phyloP scores from a whole-genome alignment of 2,888 invertebrate species.

The Rhagium mordax region DNA sequence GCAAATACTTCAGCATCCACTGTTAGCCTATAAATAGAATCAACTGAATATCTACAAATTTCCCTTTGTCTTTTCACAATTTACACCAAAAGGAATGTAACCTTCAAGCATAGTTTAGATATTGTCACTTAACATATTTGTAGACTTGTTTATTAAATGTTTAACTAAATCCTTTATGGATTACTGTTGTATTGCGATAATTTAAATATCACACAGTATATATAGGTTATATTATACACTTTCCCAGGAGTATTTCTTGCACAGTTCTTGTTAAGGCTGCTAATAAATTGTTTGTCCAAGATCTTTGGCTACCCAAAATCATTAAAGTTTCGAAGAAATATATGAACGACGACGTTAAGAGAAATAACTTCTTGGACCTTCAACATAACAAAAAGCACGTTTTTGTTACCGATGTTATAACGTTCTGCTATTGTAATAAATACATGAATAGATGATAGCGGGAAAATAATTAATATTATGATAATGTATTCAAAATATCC shows the following conservation, averaged over 20 bases:
- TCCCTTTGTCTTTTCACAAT: no score
- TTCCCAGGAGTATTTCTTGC: neutral
- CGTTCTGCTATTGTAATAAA: neutral
- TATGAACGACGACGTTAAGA: neutral
- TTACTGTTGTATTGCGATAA: no score
- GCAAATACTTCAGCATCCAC: no score
- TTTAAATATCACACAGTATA: no score
- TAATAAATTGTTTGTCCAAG: neutral
- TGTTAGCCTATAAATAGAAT: no score
- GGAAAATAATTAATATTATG: neutral
- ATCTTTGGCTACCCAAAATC: neutral
- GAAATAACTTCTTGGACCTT: neutral
- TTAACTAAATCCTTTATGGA: no score
- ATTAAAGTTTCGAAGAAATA: neutral
- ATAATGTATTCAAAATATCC: neutral
- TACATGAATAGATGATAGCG: neutral
- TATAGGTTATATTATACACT: neutral
- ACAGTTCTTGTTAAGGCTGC: neutral
- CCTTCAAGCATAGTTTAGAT: no score
- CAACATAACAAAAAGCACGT: neutral
- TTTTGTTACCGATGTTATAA: neutral
- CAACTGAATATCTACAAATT: no score
- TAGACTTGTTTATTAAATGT: no score
- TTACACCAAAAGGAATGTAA: no score
- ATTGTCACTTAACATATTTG: no score